These are phyloP conservation scores for Phataginus tricuspis DNA, from an alignment of 2,797 vertebrate genomes.

Conservation along the genomic window DNA sequence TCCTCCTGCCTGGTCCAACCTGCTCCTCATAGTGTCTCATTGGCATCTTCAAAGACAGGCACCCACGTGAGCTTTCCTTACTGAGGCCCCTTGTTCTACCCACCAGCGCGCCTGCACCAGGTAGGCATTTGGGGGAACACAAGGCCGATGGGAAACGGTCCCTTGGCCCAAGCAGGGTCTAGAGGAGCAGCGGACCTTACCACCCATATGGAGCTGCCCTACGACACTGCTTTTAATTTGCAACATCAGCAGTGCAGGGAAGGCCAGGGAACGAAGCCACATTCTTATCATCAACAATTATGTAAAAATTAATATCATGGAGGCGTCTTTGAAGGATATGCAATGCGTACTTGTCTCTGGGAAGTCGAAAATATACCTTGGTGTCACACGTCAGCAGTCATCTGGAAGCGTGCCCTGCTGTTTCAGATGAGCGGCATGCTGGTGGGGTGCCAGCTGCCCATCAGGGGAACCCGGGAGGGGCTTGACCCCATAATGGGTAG, in stretches of 20 bases:
- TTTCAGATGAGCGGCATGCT: background rate
- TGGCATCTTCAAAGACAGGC: constrained; percentile 31
- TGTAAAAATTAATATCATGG: background rate
- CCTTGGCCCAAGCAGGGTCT: background rate
- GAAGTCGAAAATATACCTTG: background rate
- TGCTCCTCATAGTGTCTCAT: background rate
- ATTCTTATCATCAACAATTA: background rate
- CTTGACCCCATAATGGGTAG: background rate
- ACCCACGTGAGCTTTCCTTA: background rate
- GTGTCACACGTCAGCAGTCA: background rate
- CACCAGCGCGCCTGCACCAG: background rate
- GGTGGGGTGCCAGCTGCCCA: background rate
- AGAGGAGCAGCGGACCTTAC: background rate
- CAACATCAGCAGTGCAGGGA: background rate
- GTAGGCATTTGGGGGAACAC: background rate
- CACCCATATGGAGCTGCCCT: accelerated
- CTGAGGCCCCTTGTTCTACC: background rate
- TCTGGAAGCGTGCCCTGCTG: background rate
- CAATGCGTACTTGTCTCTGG: background rate
- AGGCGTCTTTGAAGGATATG: background rate
- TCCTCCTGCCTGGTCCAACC: background rate
- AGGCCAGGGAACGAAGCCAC: background rate
- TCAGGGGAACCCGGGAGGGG: background rate
- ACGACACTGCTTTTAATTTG: background rate
- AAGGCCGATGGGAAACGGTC: background rate